Evolutionary conservation across 1,140 invertebrate species (phyloP).

Genomic region (Ips typographus): DNA sequence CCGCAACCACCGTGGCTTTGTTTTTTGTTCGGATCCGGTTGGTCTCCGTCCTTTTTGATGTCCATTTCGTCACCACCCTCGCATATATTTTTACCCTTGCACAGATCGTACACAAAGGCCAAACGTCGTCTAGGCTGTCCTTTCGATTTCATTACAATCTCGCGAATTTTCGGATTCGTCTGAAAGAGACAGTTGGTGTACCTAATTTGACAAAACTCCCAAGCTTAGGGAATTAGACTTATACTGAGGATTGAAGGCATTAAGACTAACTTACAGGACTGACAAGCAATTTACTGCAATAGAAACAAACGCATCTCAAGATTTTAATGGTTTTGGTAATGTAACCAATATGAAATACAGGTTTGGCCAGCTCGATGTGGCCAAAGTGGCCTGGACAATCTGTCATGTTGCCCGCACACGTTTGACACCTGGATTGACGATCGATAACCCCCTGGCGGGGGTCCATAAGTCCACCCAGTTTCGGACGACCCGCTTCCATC

Average conservation of each 20-base stretch:
- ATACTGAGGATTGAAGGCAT: neutral
- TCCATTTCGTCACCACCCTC: slow-evolving; percentile 99
- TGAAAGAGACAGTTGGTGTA: slow-evolving; percentile 40
- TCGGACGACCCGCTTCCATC: slow-evolving; percentile 97
- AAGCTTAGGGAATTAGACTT: neutral
- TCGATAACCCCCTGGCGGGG: slow-evolving; percentile 98
- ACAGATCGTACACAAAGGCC: slow-evolving; percentile 95
- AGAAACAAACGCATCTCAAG: slow-evolving; percentile 95
- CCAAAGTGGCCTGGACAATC: slow-evolving; percentile 99
- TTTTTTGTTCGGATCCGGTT: slow-evolving; percentile 61
- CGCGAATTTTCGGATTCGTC: slow-evolving; percentile 96
- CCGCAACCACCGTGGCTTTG: slow-evolving; percentile 95
- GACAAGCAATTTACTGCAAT: slow-evolving; percentile 93
- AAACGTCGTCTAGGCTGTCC: slow-evolving; percentile 94
- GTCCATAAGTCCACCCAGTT: slow-evolving; percentile 98
- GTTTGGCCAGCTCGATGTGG: slow-evolving; percentile 98
- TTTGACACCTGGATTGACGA: slow-evolving; percentile 90
- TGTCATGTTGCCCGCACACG: slow-evolving; percentile 96
- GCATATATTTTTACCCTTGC: slow-evolving; percentile 97
- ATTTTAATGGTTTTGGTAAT: slow-evolving; percentile 97
- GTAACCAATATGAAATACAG: slow-evolving; percentile 98
- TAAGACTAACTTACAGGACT: slow-evolving; percentile 73
- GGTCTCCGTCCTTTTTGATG: slow-evolving; percentile 68
- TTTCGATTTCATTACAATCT: slow-evolving; percentile 95
- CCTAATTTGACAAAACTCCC: too few relatives aligned